Percentiles rank a stretch among this genome's conserved stretches.
phyloP scores from a whole-genome alignment of 2,888 invertebrate species.

The Eupithecia pulchellata region DNA sequence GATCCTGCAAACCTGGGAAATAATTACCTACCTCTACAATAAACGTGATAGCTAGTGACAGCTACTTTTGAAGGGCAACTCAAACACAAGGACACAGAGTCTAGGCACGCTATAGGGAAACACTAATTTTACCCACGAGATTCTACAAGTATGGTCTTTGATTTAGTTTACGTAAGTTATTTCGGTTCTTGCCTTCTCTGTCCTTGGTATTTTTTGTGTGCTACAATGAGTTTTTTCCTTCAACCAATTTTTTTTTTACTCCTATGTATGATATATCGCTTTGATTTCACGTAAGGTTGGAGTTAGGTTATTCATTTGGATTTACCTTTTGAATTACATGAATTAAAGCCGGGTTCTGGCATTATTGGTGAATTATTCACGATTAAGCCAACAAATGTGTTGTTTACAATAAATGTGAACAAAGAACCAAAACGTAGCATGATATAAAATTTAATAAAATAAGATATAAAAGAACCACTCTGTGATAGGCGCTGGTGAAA shows the following conservation, averaged over 20 bases:
- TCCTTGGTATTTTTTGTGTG: not conserved
- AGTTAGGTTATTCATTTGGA: not conserved
- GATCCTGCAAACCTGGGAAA: slow-evolving; percentile 3
- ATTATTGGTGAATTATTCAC: not conserved
- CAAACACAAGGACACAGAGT: not conserved
- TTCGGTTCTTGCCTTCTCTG: not conserved
- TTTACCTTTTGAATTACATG: not conserved
- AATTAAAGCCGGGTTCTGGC: not conserved
- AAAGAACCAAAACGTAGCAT: not conserved
- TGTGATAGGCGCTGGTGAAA: not conserved
- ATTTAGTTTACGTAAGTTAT: not conserved
- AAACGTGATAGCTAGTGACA: not conserved
- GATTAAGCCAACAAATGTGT: not conserved
- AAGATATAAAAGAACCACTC: too few relatives aligned
- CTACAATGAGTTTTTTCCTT: not conserved
- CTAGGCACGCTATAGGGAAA: not conserved
- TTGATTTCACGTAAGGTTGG: too few relatives aligned
- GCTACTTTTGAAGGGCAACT: not conserved
- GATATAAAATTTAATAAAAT: too few relatives aligned
- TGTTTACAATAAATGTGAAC: not conserved
- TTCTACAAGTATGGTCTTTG: not conserved
- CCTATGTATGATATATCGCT: not conserved
- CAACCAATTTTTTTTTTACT: not conserved
- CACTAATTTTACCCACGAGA: not conserved
- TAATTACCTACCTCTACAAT: slow-evolving; percentile 2